phyloP scores from a whole-genome alignment of 2,113 vertebrate genomes.

The Corythoichthys intestinalis region DNA sequence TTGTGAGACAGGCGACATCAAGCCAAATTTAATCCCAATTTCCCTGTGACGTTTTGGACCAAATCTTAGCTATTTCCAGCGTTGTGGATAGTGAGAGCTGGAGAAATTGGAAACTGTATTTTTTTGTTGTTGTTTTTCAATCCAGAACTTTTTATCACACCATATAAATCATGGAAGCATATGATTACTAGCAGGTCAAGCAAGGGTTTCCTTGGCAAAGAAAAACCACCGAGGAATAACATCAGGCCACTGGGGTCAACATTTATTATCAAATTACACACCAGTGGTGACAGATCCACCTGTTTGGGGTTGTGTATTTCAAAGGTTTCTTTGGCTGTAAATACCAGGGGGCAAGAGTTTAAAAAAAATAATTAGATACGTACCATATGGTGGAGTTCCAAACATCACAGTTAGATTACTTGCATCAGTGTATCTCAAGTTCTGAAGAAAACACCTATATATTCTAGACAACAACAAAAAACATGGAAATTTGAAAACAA shows the following conservation, averaged over 20 bases:
- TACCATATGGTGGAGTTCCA: constrained; percentile 68
- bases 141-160: constrained; percentile 55
- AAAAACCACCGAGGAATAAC: constrained; percentile 51
- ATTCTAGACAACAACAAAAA: constrained; percentile 42
- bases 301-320: constrained; percentile 52
- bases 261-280: constrained; percentile 57
- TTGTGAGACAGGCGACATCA: constrained; percentile 54
- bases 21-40: constrained; percentile 69
- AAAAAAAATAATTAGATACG: constrained; percentile 17
- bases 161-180: constrained; percentile 49
- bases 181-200: constrained; percentile 45
- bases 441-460: constrained; percentile 57
- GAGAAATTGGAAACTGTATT: constrained; percentile 28
- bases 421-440: constrained; percentile 48
- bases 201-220: constrained; percentile 16
- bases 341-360: constrained; percentile 58
- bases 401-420: constrained; percentile 60
- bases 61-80: constrained; percentile 66
- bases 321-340: constrained; percentile 52
- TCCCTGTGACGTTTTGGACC: constrained; percentile 61
- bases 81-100: constrained; percentile 30
- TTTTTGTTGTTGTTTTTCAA: constrained; percentile 57
- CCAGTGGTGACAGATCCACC: constrained; percentile 27
- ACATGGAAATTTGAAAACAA: constrained; percentile 15
- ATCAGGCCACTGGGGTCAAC: constrained; percentile 43